Base-by-base conservation (phyloP, 2,888 invertebrate genomes). In the Rotaria magnacalcarata region DNA sequence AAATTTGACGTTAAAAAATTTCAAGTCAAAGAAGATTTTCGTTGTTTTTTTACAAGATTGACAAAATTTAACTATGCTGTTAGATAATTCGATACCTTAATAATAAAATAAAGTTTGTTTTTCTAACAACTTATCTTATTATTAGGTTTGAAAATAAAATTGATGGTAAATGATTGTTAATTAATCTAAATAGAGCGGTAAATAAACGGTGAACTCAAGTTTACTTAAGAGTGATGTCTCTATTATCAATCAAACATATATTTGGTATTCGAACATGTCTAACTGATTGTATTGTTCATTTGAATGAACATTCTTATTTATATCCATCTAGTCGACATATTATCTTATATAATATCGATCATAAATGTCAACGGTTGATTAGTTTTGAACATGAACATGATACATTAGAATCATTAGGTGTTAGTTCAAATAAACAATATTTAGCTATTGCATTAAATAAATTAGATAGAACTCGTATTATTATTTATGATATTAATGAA, bases 301-400 rank as follows among this genome's bases (percentile, higher is more conserved):
- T 75, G 8, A 14, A 75, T 47, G 75, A 75, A 24, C 34, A 75
- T 47, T 75, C 43, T 47, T 75, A 75, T 75, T 14, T 75, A 24
- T 75, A 75, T 75, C 41, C 75, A n/a, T 41, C 75, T 10, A 47
- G 34, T 75, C 75, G 75, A 75, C 19, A 41, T 75, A 47, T 75
- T 4, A 75, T 75, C 5, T 43, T 75, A 0, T 75, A 75, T n/a
- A 47, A 75, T 47, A 75, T 7, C 21, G 75, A 75, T 43, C 43
- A 75, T 47, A 75, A 75, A 75, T 43, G 8, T 43, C 43, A 75
- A 75, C 24, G 34, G 19, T 75, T 75, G 21, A 75, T 75, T 24
- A 10, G 43, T 47, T 75, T 21, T 47, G 75, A 14, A 75, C 8
- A 67, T 34, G 75, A 75, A 41, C 6, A 24, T 75, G 75, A 43